Conservation (phyloP, 2,888 invertebrate species). For the Ochlodes sylvanus region DNA sequence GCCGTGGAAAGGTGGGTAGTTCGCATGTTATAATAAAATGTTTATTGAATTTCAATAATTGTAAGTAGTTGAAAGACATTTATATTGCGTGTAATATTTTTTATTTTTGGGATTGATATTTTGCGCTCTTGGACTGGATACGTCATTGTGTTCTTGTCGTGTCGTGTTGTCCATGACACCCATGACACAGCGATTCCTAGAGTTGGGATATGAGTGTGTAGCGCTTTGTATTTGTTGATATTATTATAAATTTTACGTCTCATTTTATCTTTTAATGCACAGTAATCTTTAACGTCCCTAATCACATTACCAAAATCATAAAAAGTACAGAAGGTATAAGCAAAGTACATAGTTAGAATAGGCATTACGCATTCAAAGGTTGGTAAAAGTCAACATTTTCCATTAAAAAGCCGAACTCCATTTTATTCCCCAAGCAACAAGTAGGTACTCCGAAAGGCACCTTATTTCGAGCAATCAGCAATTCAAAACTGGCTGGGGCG, state of each 20-base stretch:
- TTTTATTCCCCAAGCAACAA: slow-evolving; percentile 59
- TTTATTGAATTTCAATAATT: not conserved
- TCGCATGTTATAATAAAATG: not conserved
- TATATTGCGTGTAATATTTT: too few species aligned
- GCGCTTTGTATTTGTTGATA: too few species aligned
- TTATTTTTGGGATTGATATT: too few species aligned
- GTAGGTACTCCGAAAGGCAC: slow-evolving; percentile 51
- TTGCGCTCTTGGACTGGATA: too few species aligned
- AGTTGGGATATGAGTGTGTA: too few species aligned
- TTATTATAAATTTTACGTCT: too few species aligned
- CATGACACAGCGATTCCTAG: too few species aligned
- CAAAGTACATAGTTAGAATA: slow-evolving; percentile 46
- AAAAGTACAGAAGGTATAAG: not conserved
- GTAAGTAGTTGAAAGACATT: too few species aligned
- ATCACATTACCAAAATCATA: slow-evolving; percentile 13
- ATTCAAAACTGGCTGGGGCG: slow-evolving; percentile 56
- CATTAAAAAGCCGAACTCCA: slow-evolving; percentile 57
- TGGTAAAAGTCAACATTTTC: slow-evolving; percentile 57
- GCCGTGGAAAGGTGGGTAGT: slow-evolving; percentile 5
- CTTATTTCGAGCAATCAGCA: slow-evolving; percentile 62
- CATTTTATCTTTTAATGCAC: too few species aligned
- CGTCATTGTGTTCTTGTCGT: too few species aligned
- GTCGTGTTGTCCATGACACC: too few species aligned
- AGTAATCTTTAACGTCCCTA: too few species aligned
- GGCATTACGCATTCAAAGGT: slow-evolving; percentile 57